Conservation (phyloP, 2,888 invertebrate species). For the Glyphotaelius pellucidus region DNA sequence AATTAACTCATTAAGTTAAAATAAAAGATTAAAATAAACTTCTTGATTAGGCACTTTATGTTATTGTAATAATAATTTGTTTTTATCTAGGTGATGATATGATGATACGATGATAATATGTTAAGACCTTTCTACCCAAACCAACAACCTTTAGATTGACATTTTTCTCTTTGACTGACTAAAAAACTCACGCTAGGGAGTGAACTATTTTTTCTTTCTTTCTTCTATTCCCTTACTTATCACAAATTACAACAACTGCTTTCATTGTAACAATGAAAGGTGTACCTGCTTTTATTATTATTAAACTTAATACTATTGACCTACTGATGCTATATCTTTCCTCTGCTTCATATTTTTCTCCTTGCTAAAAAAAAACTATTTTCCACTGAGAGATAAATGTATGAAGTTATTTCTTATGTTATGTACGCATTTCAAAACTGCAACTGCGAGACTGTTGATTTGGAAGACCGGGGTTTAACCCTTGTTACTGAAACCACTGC, state of each 20-base stretch:
- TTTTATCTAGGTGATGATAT: not conserved
- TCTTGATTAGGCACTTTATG: too few species aligned
- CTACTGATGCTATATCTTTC: not conserved
- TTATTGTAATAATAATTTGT: not conserved
- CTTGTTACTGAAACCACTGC: not conserved
- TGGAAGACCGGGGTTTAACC: not conserved
- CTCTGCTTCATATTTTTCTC: not conserved
- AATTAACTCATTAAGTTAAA: too few species aligned
- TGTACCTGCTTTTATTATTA: not conserved
- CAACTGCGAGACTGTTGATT: not conserved
- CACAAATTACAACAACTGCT: not conserved
- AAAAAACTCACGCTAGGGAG: not conserved
- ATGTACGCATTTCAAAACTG: not conserved
- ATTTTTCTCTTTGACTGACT: not conserved
- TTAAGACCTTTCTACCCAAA: not conserved
- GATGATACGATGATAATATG: not conserved
- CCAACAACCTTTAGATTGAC: not conserved
- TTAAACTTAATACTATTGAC: not conserved
- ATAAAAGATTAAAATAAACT: too few species aligned
- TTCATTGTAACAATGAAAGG: not conserved
- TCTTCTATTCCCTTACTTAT: not conserved
- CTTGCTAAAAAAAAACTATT: not conserved
- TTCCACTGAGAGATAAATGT: not conserved
- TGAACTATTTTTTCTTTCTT: not conserved
- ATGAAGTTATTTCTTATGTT: not conserved